These are phyloP conservation scores for Aplysina aerophoba DNA, from an alignment of 37 sponge, comb jelly and placozoan species.

Conservation along the genomic window DNA sequence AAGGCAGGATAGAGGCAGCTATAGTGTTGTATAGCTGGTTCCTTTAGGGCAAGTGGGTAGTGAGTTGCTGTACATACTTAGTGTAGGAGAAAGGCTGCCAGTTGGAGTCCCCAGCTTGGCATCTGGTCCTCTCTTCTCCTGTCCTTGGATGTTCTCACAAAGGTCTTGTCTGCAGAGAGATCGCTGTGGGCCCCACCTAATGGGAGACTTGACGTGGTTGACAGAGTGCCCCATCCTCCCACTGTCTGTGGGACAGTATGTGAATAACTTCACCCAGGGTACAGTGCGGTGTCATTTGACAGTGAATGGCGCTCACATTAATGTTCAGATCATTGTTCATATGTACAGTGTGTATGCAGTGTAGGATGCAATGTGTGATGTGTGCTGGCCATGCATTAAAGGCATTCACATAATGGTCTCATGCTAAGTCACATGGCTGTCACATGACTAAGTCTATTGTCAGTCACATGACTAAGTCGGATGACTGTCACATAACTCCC, in stretches of 20 bases:
- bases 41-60: no score
- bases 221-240: conserved; percentile 56
- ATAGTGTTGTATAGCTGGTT: no score
- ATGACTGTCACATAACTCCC: no score
- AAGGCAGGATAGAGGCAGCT: no score
- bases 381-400: neutral
- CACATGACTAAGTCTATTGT: neutral
- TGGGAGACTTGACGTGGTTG: conserved; percentile 83
- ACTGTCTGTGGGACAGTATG: conserved; percentile 76
- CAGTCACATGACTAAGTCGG: neutral
- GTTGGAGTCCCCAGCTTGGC: no score
- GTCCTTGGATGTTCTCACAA: neutral
- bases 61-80: no score
- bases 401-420: neutral
- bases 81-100: no score
- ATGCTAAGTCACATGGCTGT: neutral
- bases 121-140: conserved; percentile 42
- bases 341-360: neutral
- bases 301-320: no score
- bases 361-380: no score
- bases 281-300: no score
- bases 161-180: conserved; percentile 86
- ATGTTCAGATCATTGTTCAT: neutral
- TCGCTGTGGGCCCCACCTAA: conserved; percentile 38
- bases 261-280: conserved; percentile 77